Evolutionary conservation across 2,797 vertebrate genomes (phyloP).

Genomic region (Cyclura pinguis): DNA sequence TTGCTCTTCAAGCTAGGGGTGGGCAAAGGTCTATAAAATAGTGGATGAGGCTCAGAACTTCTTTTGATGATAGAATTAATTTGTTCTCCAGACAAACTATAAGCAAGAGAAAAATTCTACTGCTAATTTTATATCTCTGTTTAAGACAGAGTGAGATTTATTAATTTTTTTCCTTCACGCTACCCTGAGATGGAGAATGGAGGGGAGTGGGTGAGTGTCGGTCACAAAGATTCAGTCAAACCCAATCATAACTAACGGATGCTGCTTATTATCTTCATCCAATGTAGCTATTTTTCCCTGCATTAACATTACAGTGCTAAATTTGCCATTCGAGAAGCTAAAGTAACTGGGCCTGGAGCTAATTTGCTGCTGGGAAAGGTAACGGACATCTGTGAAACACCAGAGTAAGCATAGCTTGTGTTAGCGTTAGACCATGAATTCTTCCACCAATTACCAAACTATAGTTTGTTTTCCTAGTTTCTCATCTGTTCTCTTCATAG

Average conservation of each 20-base stretch:
- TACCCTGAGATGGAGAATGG: background rate
- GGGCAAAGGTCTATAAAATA: conserved; percentile 55
- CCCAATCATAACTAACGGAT: background rate
- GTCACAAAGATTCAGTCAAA: background rate
- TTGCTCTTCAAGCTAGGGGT: conserved; percentile 40
- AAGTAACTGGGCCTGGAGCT: background rate
- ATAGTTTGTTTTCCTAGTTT: background rate
- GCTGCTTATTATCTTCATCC: background rate
- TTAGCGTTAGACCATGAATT: background rate
- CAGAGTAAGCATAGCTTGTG: background rate
- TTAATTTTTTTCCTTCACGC: background rate
- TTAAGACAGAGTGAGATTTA: background rate
- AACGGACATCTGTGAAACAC: background rate
- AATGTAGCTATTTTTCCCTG: background rate
- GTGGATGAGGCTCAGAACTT: conserved; percentile 35
- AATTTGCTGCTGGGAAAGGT: background rate
- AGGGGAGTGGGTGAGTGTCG: background rate
- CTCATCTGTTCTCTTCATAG: background rate
- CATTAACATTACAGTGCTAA: background rate
- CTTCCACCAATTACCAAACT: background rate
- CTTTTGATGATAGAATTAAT: conserved; percentile 33
- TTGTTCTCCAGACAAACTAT: background rate
- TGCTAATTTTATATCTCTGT: background rate
- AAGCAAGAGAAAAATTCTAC: background rate
- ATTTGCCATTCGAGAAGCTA: background rate